phyloP scores from a whole-genome alignment of 1,140 invertebrate genomes.

The Neodiprion pinetum region DNA sequence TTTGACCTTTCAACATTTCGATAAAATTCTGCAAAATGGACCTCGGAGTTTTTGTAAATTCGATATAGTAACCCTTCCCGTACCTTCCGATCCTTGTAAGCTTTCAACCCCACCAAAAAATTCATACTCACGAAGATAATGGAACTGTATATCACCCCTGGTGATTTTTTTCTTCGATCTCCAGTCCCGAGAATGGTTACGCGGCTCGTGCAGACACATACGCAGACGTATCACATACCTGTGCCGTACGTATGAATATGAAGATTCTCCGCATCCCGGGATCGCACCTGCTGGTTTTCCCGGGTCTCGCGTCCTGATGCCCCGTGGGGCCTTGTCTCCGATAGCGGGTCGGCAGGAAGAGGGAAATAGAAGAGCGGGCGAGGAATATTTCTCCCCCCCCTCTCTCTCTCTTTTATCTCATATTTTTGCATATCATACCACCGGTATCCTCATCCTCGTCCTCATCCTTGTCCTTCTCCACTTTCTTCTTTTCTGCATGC shows the following conservation, averaged over 20 bases:
- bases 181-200: neutral
- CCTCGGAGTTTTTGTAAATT: no score
- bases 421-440: constrained; percentile 52
- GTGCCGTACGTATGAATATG: constrained; percentile 40
- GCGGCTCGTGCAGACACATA: neutral
- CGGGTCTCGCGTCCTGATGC: neutral
- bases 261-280: constrained; percentile 45
- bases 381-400: constrained; percentile 31
- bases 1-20: no score
- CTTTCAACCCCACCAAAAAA: no score
- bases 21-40: no score
- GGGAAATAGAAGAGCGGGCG: constrained; percentile 22
- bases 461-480: no score
- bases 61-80: no score
- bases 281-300: neutral
- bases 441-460: constrained; percentile 29
- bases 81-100: no score
- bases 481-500: no score
- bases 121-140: no score
- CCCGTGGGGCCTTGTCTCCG: constrained; percentile 12
- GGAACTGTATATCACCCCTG: no score
- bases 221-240: neutral
- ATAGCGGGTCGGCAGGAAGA: constrained; percentile 9
- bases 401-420: constrained; percentile 41
- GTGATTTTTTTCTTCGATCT: no score